phyloP scores from a whole-genome alignment of 2,888 invertebrate species.

The Philereme transversata region DNA sequence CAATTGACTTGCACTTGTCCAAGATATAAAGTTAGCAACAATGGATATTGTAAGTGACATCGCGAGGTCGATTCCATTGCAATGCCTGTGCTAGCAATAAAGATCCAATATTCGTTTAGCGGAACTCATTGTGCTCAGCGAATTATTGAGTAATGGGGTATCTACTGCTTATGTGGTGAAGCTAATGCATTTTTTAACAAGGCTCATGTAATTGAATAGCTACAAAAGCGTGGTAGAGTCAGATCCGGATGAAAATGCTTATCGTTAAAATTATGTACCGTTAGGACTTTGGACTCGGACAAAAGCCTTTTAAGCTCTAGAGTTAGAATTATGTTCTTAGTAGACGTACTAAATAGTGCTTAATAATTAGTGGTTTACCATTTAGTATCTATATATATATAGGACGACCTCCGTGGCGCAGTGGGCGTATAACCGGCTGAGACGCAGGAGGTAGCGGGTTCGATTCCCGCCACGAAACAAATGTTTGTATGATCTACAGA shows the following conservation, averaged over 20 bases:
- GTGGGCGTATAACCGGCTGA: too few relatives aligned
- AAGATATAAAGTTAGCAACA: slow-evolving; percentile 36
- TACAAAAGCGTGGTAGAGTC: neutral
- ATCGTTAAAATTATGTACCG: neutral
- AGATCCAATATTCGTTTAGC: slow-evolving; percentile 48
- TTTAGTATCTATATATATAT: too few relatives aligned
- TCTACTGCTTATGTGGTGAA: slow-evolving; percentile 8
- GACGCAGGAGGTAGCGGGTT: too few relatives aligned
- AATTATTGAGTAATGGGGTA: slow-evolving; percentile 16
- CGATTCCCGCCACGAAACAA: too few relatives aligned
- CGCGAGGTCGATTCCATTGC: slow-evolving; percentile 47
- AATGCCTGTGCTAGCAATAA: slow-evolving; percentile 42
- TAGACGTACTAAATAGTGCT: too few relatives aligned
- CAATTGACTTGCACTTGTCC: slow-evolving; percentile 43
- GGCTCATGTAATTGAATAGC: slow-evolving; percentile 1
- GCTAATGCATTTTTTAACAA: slow-evolving; percentile 27
- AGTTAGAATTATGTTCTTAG: too few relatives aligned
- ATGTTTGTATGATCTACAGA: too few relatives aligned
- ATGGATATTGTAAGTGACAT: slow-evolving; percentile 33
- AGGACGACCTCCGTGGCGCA: too few relatives aligned
- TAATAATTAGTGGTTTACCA: too few relatives aligned
- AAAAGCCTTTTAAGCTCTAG: too few relatives aligned
- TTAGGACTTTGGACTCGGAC: too few relatives aligned
- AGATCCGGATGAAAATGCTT: too few relatives aligned
- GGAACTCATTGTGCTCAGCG: slow-evolving; percentile 35